Evolutionary conservation across 1,140 invertebrate genomes (phyloP), one percentile per base, ranked within the genome.

Genomic region (Cepaea nemoralis): DNA sequence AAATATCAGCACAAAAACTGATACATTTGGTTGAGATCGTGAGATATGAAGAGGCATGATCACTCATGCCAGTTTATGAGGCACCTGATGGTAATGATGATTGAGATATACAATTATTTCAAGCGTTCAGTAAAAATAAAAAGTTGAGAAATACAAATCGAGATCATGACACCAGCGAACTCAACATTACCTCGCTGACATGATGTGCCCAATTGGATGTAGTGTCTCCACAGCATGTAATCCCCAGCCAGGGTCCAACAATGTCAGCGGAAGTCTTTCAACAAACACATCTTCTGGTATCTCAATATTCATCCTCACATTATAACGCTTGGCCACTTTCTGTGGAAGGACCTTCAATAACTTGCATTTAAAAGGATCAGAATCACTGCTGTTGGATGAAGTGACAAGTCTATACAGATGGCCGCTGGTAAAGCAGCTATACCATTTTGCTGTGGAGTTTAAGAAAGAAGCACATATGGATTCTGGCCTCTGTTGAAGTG

Each of bases 371-470:
- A 63, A 63, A 16, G 59, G 59, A 16, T 63, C 59, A 31, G 59
- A 31, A 16, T 31, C 33, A 63, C 59, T 63, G 27, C 33, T 63
- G 27, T 6, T 5, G 10, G 10, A 6, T 63, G 59, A 63, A 12
- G 59, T 63, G 27, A 63, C 27, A n/a, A n/a, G n/a, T 31, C 22
- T 63, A 27, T 63, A 63, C n/a, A 63, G n/a, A 63, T 63, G 59
- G 59, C 59, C 59, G 33, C 0, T 27, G 5, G 5, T 63, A 16
- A 63, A 31, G 16, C n/a, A 31, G 6, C n/a, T 27, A 27, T 63
- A 63, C 27, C n/a, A 31, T 6, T 63, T 27, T n/a, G n/a, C 33
- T 27, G n/a, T 31, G 8, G 3, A 6, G 16, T 63, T 19, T 27
- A 27, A 63, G 59, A 63, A 63, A 10, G 59, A 31, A 31, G 59